Evolutionary conservation across 2,888 invertebrate genomes (phyloP), one percentile per base, ranked within the genome.

Genomic region (Orthosia gothica): DNA sequence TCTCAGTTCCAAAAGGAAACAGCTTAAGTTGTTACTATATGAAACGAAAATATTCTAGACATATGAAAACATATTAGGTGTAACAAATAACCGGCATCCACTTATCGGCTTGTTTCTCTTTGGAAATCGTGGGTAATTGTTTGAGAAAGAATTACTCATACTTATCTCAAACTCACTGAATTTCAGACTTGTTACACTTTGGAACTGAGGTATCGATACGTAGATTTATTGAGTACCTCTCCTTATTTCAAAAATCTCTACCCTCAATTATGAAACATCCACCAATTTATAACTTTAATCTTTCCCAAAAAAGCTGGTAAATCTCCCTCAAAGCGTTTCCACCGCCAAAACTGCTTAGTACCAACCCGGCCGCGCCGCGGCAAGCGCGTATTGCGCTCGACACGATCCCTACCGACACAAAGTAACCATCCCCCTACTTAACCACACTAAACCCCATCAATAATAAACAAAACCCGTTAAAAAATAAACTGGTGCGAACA

Each of bases 301-400:
- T 84, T 77, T 85, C 86, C 87, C 88, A 70, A 79, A 87, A 87
- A 79, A 62, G 59, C 79, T 79, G 87, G 82, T 82, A 82, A 85
- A 76, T 82, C 81, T 74, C 79, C 74, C 80, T 61, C 55, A 75
- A 83, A 78, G 70, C 70, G 73, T 76, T 84, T 84, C 81, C 85
- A 85, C 85, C 84, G 76, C 74, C 81, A 76, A 85, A 85, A 88
- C 63, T 80, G 86, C 86, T 89, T 92, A 96, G 96, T 96, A 90
- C 91, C 82, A 88, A 82, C 82, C 82, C 79, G 86, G 94, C 95
- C 95, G 95, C 95, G 89, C 79, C 87, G 94, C 95, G 95, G 95
- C 91, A 47, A 84, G 93, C 94, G 92, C 95, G 95, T 92, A 72
- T 87, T 84, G 92, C 93, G 90, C 91, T 84, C 77, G 76, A 87